A percentile compares a stretch with the other conserved stretches of the same genome.
phyloP scores from a whole-genome alignment of 92 coral and sea anemone species.

The Desmophyllum pertusum region DNA sequence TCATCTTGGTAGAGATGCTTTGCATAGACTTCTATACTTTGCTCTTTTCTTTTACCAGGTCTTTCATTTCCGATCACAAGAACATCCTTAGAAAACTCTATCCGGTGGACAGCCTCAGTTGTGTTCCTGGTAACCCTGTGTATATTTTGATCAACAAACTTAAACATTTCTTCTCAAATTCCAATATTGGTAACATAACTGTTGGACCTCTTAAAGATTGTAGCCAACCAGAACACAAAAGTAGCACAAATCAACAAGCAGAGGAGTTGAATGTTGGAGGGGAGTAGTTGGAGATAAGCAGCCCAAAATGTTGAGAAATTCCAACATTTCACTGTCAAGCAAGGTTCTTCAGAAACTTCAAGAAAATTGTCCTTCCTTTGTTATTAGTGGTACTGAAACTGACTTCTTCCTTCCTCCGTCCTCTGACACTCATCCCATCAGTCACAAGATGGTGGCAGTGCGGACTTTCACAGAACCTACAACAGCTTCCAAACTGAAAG shows the following conservation, averaged over 20 bases:
- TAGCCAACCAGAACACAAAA: neutral
- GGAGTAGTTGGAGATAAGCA: neutral
- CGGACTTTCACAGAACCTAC: slow-evolving; percentile 12
- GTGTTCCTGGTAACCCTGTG: slow-evolving; percentile 19
- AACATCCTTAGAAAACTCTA: neutral
- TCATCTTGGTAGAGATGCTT: neutral
- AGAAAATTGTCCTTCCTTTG: slow-evolving; percentile 33
- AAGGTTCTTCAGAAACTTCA: slow-evolving; percentile 27
- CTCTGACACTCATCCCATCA: slow-evolving; percentile 48
- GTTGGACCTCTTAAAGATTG: neutral
- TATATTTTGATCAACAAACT: slow-evolving; percentile 17
- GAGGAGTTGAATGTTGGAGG: neutral
- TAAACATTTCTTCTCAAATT: slow-evolving; percentile 7
- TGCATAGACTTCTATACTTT: neutral
- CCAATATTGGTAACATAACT: neutral
- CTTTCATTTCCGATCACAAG: neutral
- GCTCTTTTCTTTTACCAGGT: neutral
- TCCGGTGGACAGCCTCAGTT: neutral
- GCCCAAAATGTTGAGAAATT: neutral
- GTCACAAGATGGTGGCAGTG: slow-evolving; percentile 57
- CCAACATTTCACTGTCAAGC: neutral
- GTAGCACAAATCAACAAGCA: neutral
- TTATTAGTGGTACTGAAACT: slow-evolving; percentile 53
- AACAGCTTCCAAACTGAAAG: slow-evolving; percentile 15
- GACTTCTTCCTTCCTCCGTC: slow-evolving; percentile 64